Evolutionary conservation across 2,113 vertebrate species (phyloP).

Genomic region (Electrona antarctica): DNA sequence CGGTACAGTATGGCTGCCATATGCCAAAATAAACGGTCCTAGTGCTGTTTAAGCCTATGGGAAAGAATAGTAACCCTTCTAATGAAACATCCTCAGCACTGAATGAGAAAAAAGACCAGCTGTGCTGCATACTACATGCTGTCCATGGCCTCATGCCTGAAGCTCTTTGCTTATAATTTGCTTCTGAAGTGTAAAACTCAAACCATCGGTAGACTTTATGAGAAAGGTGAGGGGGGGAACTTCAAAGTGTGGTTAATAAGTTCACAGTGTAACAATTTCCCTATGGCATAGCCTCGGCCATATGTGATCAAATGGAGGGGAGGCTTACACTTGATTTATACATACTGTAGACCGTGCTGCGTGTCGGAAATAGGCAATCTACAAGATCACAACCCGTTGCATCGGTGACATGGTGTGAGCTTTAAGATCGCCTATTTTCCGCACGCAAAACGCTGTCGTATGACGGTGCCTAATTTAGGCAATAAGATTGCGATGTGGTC

Average conservation of each 20-base stretch:
- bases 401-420: too few relatives aligned
- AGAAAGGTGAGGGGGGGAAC: slow-evolving; percentile 48
- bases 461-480: too few relatives aligned
- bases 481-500: background rate
- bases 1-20: background rate
- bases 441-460: too few relatives aligned
- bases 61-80: slow-evolving; percentile 36
- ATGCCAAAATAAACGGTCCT: slow-evolving; percentile 18
- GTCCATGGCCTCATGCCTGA: slow-evolving; percentile 43
- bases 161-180: slow-evolving; percentile 54
- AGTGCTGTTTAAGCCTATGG: slow-evolving; percentile 23
- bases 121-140: slow-evolving; percentile 15
- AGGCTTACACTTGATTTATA: background rate
- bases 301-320: slow-evolving; percentile 28
- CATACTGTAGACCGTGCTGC: too few relatives aligned
- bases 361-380: too few relatives aligned
- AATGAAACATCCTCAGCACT: slow-evolving; percentile 54
- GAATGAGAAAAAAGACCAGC: background rate
- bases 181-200: slow-evolving; percentile 24
- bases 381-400: too few relatives aligned
- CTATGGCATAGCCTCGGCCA: background rate
- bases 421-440: too few relatives aligned
- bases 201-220: slow-evolving; percentile 34
- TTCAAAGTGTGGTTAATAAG: slow-evolving; percentile 54
- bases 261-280: slow-evolving; percentile 22